Base-by-base conservation (phyloP, 2,888 invertebrate genomes). In the Dasypogon diadema region DNA sequence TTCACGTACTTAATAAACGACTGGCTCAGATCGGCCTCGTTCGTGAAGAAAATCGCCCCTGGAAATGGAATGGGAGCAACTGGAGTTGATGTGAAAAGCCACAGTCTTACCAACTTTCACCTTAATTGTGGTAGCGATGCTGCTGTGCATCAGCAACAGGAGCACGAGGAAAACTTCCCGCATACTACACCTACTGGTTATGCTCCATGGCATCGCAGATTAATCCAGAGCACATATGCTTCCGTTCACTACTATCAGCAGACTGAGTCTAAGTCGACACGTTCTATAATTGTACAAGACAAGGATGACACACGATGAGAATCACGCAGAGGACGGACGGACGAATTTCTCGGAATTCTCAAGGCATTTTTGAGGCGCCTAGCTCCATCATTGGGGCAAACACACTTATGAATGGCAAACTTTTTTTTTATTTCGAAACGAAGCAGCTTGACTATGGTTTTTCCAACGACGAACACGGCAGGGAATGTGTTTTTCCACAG, bases 31-130 rank as follows among this genome's bases (percentile, higher is more conserved):
- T 16, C 34, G 12, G 16, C 48, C 14, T 65, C 65, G 8, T 48
- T 22, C 22, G 21, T 22, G 24, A 65, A 65, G 5, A 65, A 65
- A 2, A 65, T 65, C 14, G 65, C 65, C n/a, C 65, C 65, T 65
- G 24, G 3, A 42, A 42, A 21, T 30, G 30, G 8, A 30, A 42
- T 42, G n/a, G n/a, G n/a, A n/a, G n/a, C n/a, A n/a, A n/a, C n/a
- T n/a, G n/a, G n/a, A n/a, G n/a, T n/a, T n/a, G n/a, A n/a, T n/a
- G n/a, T n/a, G n/a, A n/a, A n/a, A n/a, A n/a, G n/a, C n/a, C n/a
- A n/a, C n/a, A n/a, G n/a, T 42, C 18, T 51, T 51, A 51, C 51
- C 51, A 51, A 51, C 16, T 51, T 51, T 21, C 6, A 51, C 51
- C 18, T 51, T 6, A 18, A 51, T 21, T 60, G 18, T 21, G 18